phyloP scores from a whole-genome alignment of 2,888 invertebrate species.

The Periphyllus acericola region DNA sequence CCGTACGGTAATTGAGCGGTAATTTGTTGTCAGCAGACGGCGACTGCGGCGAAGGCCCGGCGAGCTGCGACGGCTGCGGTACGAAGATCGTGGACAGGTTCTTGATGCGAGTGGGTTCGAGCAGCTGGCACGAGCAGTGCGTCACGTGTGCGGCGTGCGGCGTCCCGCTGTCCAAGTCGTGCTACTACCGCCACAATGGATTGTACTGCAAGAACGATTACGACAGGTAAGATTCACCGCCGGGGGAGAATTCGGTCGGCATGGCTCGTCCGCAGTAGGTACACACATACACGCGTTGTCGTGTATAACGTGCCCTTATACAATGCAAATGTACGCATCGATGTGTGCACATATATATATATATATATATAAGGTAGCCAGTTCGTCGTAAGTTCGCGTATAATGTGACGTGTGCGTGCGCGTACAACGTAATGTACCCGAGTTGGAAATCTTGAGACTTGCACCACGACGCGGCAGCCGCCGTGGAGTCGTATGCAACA shows the following conservation, averaged over 20 bases:
- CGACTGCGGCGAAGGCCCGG: constrained; percentile 76
- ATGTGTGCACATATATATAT: not conserved
- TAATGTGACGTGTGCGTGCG: no score
- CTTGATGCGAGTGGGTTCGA: constrained; percentile 92
- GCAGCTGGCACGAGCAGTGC: constrained; percentile 97
- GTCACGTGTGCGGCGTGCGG: constrained; percentile 95
- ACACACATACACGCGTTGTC: not conserved
- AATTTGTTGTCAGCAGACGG: constrained; percentile 62
- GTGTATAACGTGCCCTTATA: no score
- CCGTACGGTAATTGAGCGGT: not conserved
- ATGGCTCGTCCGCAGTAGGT: not conserved
- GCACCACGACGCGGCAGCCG: no score
- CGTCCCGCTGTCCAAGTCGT: constrained; percentile 88
- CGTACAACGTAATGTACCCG: no score
- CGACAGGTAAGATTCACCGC: constrained; percentile 76
- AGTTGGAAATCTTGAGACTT: no score
- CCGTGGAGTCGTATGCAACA: no score
- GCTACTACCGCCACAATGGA: constrained; percentile 93
- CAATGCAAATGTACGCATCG: not conserved
- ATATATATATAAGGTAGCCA: not conserved
- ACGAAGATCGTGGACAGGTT: constrained; percentile 95
- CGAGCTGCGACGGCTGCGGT: constrained; percentile 94
- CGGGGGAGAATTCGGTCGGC: not conserved
- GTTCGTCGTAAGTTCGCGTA: no score
- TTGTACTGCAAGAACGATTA: constrained; percentile 98